Conservation (phyloP, 1,140 invertebrate genomes). For the Anastrepha obliqua region DNA sequence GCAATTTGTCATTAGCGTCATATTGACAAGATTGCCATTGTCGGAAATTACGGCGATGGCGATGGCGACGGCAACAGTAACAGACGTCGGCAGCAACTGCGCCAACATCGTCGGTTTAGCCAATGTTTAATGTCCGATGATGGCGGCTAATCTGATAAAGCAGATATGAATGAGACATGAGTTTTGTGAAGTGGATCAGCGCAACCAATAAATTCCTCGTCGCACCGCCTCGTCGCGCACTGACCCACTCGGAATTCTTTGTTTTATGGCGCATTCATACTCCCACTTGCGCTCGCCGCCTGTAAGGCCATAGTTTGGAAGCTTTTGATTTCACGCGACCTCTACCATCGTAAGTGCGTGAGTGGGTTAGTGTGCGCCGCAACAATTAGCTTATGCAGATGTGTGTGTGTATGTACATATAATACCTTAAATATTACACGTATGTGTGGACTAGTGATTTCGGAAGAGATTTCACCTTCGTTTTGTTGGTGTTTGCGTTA, state of each 20-base stretch:
- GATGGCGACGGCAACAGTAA: background rate
- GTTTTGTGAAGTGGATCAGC: conserved; percentile 37
- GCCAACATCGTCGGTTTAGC: background rate
- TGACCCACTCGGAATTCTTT: background rate
- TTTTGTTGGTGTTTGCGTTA: conserved; percentile 16
- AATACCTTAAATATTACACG: background rate
- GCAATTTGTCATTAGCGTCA: conserved; percentile 55
- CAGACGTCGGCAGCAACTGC: background rate
- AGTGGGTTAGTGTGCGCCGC: too few species aligned
- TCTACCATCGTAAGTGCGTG: background rate
- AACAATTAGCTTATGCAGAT: too few species aligned
- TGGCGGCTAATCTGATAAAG: conserved; percentile 51
- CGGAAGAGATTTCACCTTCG: conserved; percentile 8
- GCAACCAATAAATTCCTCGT: conserved; percentile 5
- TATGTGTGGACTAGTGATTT: background rate
- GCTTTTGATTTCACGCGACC: conserved; percentile 12
- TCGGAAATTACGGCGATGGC: conserved; percentile 4
- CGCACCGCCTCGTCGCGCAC: background rate
- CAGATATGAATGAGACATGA: conserved; percentile 7
- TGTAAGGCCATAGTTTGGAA: background rate
- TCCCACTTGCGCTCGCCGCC: background rate
- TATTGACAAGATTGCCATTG: conserved; percentile 53
- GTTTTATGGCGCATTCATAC: background rate
- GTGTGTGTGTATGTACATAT: background rate
- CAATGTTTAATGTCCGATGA: background rate